Evolutionary conservation across 2,113 vertebrate species (phyloP).

Genomic region (Corythornis vintsioides): DNA sequence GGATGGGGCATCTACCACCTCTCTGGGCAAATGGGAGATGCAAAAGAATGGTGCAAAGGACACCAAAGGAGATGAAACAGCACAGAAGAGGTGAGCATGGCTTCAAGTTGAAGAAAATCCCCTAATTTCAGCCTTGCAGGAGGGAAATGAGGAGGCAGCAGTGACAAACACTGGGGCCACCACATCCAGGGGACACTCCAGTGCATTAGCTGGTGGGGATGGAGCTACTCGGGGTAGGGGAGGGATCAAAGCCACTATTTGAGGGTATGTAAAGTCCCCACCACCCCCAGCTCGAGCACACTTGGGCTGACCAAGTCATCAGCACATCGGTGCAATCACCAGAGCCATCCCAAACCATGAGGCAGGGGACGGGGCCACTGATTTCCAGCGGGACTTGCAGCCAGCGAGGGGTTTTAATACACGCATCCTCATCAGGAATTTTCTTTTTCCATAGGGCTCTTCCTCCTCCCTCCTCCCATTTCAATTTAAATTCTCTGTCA

Average conservation of each 20-base stretch:
- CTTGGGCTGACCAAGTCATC: not conserved
- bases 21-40: too few relatives aligned
- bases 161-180: not conserved
- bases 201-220: not conserved
- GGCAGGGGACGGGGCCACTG: not conserved
- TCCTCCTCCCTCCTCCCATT: not conserved
- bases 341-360: accelerated
- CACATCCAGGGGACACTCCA: not conserved
- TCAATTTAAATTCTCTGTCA: conserved; percentile 38
- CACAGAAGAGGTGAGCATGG: not conserved
- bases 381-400: not conserved
- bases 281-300: not conserved
- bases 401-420: not conserved
- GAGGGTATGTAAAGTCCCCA: not conserved
- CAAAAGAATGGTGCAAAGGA: not conserved
- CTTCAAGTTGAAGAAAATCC: not conserved
- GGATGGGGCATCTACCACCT: too few relatives aligned
- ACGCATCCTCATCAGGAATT: not conserved
- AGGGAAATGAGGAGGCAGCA: not conserved
- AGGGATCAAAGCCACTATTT: not conserved
- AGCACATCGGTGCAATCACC: not conserved
- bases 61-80: not conserved
- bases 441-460: not conserved
- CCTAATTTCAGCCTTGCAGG: not conserved
- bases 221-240: accelerated